Base-by-base conservation (phyloP, 2,113 vertebrate genomes). In the Cepphus grylle region DNA sequence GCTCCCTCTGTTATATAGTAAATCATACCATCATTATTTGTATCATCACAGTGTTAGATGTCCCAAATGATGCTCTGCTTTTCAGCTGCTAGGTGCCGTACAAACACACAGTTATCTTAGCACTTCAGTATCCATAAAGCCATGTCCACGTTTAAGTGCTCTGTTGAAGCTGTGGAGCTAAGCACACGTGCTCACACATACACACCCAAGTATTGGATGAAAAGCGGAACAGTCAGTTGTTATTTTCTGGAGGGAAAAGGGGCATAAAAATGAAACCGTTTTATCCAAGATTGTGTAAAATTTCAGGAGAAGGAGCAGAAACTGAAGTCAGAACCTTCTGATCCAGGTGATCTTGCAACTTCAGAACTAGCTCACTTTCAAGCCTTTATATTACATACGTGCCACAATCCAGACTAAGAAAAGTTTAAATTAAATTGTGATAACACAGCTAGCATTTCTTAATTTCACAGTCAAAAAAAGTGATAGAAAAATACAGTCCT, bases 111-210 rank as follows among this genome's bases (percentile, higher is more conserved):
- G 47, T 62, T 81, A 47, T 27, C 67, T 80, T 49, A 49, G 53
- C 53, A 45, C 49, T 56, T 56, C 82, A 50, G 29, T 11, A 47
- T 36, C 83, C 82, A 27, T 59, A 62, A 77, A 92, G 79, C 15
- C 53, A 27, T 1, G 30, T 12, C 61, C 49, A 50, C 5, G 1
- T 59, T 66, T 40, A 73, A 71, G 47, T 19, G 36, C 32, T 71
- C 43, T 63, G 42, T 26, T 76, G n/a, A n/a, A n/a, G 49, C 61
- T 61, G 34, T 61, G 34, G 34, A 49, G n/a, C 25, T 58, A 85
- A 90, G 59, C 65, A 69, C 21, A 56, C 0, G 0, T 4, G 9
- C 6, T 1, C 49, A 73, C 36, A 30, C 16, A 23, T 6, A 63
- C 15, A n/a, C n/a, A 72, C 29, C 29, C 67, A 55, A 66, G 11